These are phyloP conservation scores for Latrodectus geometricus DNA, from an alignment of 1,140 invertebrate species.

Conservation along the genomic window DNA sequence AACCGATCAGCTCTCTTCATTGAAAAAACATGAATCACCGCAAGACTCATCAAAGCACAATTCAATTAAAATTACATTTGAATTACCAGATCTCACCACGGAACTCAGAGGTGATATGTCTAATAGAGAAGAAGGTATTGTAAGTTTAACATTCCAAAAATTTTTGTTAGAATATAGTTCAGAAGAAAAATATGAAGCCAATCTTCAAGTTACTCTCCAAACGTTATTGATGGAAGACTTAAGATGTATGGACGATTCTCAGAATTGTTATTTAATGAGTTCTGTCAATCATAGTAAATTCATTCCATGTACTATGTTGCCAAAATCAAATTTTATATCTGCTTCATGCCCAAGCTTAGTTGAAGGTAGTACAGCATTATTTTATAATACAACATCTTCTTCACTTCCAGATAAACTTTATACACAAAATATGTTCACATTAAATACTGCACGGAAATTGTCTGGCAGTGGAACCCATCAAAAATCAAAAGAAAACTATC, in stretches of 20 bases:
- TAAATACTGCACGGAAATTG: constrained; percentile 32
- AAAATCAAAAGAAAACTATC: constrained; percentile 67
- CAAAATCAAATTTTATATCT: constrained; percentile 75
- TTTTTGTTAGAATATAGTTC: constrained; percentile 82
- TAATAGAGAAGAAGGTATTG: constrained; percentile 70
- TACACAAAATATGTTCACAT: constrained; percentile 70
- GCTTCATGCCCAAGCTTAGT: constrained; percentile 84
- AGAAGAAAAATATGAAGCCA: constrained; percentile 76
- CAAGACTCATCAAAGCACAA: constrained; percentile 6
- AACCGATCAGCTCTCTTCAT: background rate
- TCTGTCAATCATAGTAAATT: constrained; percentile 45
- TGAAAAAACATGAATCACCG: background rate
- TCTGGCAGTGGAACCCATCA: constrained; percentile 17
- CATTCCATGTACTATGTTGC: constrained; percentile 64
- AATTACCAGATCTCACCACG: constrained; percentile 69
- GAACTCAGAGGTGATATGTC: constrained; percentile 69
- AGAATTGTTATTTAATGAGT: constrained; percentile 49
- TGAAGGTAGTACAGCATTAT: constrained; percentile 18
- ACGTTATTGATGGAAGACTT: constrained; percentile 91
- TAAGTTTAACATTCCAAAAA: constrained; percentile 85
- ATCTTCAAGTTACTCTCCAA: constrained; percentile 79
- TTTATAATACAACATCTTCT: constrained; percentile 65
- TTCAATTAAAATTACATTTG: constrained; percentile 63
- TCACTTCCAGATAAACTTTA: constrained; percentile 80
- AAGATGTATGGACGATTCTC: constrained; percentile 61